Percentiles rank a stretch among this genome's conserved stretches.
Conservation (phyloP, 2,888 invertebrate species). For the Orthosia incerta region DNA sequence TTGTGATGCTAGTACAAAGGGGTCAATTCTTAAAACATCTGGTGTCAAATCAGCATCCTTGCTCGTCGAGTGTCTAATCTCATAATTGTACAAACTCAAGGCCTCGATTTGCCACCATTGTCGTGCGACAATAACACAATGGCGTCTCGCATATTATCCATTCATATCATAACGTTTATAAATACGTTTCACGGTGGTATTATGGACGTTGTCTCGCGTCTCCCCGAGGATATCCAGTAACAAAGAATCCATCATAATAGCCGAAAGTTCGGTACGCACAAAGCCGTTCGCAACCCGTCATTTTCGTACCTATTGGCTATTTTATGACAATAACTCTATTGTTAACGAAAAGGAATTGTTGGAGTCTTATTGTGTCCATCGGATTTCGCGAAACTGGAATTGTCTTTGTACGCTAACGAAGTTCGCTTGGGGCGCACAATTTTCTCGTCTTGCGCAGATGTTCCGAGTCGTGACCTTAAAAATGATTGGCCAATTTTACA, state of each 20-base stretch:
- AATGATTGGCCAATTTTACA: slow-evolving; percentile 66
- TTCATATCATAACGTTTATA: slow-evolving; percentile 90
- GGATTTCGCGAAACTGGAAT: slow-evolving; percentile 89
- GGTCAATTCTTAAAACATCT: slow-evolving; percentile 75
- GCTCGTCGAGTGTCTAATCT: slow-evolving; percentile 81
- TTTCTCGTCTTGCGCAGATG: slow-evolving; percentile 69
- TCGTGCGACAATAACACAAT: slow-evolving; percentile 79
- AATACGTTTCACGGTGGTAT: slow-evolving; percentile 88
- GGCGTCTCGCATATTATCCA: slow-evolving; percentile 86
- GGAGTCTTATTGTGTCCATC: slow-evolving; percentile 81
- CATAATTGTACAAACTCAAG: slow-evolving; percentile 86
- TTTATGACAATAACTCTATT: slow-evolving; percentile 89
- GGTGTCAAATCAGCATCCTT: slow-evolving; percentile 70
- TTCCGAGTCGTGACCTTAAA: slow-evolving; percentile 64
- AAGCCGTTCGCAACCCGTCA: slow-evolving; percentile 88
- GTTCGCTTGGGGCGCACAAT: slow-evolving; percentile 72
- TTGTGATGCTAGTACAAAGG: slow-evolving; percentile 68
- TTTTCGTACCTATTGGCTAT: slow-evolving; percentile 90
- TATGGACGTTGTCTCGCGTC: slow-evolving; percentile 84
- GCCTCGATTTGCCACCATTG: slow-evolving; percentile 77
- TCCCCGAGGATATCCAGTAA: slow-evolving; percentile 87
- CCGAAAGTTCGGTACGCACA: slow-evolving; percentile 84
- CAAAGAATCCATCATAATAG: slow-evolving; percentile 87
- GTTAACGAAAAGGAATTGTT: slow-evolving; percentile 81
- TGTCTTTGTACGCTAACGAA: slow-evolving; percentile 88